Base-by-base conservation (phyloP, 1,140 invertebrate genomes). In the Camponotus vicinus region DNA sequence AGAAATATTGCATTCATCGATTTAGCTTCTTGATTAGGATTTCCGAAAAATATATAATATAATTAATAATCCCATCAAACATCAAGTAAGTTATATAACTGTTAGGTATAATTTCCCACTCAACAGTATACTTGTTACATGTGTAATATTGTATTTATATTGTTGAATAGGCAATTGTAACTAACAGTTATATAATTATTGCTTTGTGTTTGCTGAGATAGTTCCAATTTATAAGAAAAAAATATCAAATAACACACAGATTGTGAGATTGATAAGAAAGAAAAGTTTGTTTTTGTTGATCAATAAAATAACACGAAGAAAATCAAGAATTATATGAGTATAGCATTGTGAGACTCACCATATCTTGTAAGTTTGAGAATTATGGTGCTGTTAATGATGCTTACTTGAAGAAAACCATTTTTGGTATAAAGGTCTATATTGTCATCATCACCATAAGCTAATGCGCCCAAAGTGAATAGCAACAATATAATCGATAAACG, bases 401-500 rank as follows among this genome's bases (percentile, higher is more conserved):
- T n/a, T 59, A 70, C 5, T 13, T n/a, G 9, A 3, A 82, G 8
- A 82, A 34, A 3, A 8, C 78, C 78, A 59, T 71, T 42, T 42
- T 82, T 40, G 1, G 42, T 27, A 5, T 7, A 5, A 13, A 57
- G 37, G 0, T 18, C 2, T 8, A 27, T 40, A 49, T 70, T 49
- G 21, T 2, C 13, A 32, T 64, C n/a, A 5, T 27, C 5, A 11
- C 2, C n/a, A 45, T 15, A 42, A 32, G 4, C 18, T 21, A 57
- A n/a, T 1, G 8, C 32, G 5, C 6, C 8, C n/a, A 13, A 18
- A 71, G 52, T 42, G 11, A 73, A n/a, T n/a, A 82, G 32, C 27
- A 82, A 3, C 15, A 82, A 6, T 70, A 57, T 59, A 34, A 82
- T 59, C 7, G 32, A 45, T 15, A 40, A 73, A 45, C 40, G 79